Evolutionary conservation across 2,888 invertebrate genomes (phyloP), one percentile per base, ranked within the genome.

Genomic region (Cacoxenus indagator): DNA sequence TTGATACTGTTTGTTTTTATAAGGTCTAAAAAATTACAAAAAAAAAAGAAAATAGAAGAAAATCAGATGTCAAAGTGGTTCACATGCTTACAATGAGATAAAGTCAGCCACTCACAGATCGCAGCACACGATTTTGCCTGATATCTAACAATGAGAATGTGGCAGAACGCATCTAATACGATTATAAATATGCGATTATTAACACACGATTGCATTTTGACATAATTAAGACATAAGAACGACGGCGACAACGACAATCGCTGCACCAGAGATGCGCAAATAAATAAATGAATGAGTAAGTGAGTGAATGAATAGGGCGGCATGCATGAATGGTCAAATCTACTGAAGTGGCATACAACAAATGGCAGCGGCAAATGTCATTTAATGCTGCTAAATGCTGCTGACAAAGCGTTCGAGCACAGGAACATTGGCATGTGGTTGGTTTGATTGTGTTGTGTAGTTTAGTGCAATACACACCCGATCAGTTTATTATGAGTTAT

Each of bases 141-240:
- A 3, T 43, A 43, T 43, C 43, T 43, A 43, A 17, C 22, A 22
- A 14, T 4, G 48, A 17, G 22, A 22, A 51, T 51, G 68, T 11
- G 43, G 67, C 72, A 72, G 45, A 31, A 55, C 45, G 68, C 72
- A 68, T 71, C 75, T 85, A 85, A 85, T 81, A 75, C 76, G 80
- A 84, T 83, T 84, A 85, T 84, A 84, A 85, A 85, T 85, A 83
- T 84, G 69, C 78, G 84, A 83, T 85, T 83, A 84, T 83, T 83
- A 77, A 85, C 84, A 85, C 85, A 77, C 82, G 83, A 83, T 83
- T 84, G 83, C 75, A 72, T 73, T 70, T 71, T 77, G 84, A 85
- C 83, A 78, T 78, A 83, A 84, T 81, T 81, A 77, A 84, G 76
- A 79, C 75, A 84, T 70, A 68, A 74, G 74, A 70, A 74, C 66